Conservation (phyloP, 2,797 vertebrate species). For the Emydoidea blandingii region DNA sequence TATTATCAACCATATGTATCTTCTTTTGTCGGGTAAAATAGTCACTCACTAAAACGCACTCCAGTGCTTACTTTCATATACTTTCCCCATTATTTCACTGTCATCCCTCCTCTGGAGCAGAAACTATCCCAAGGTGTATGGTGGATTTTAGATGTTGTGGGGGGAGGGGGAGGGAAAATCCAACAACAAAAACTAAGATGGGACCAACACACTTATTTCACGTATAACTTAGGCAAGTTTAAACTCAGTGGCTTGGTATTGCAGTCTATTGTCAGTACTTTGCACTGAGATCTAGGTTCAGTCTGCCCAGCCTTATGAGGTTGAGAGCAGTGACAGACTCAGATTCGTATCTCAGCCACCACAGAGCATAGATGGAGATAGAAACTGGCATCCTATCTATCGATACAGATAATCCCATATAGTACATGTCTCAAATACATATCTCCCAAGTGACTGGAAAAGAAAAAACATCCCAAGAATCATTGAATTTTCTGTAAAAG, state of each 20-base stretch:
- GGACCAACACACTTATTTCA: background rate
- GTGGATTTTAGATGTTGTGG: background rate
- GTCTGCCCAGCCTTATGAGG: background rate
- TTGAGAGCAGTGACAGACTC: background rate
- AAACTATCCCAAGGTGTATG: rapidly evolving
- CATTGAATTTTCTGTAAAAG: background rate
- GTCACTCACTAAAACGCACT: slow-evolving; percentile 35
- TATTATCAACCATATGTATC: slow-evolving; percentile 13
- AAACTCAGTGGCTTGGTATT: background rate
- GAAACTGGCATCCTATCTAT: background rate
- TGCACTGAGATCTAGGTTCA: background rate
- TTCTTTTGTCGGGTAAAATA: slow-evolving; percentile 20
- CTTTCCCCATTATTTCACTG: rapidly evolving
- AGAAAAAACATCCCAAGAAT: background rate
- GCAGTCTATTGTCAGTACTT: background rate
- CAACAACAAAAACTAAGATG: background rate
- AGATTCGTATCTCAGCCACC: background rate
- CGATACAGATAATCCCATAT: background rate
- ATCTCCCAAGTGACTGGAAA: slow-evolving; percentile 1
- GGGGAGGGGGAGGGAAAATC: background rate
- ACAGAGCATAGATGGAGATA: background rate
- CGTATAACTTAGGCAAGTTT: background rate
- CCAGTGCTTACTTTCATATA: background rate
- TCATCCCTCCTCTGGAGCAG: background rate
- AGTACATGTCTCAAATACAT: background rate